A percentile compares a stretch with the other conserved stretches of the same genome.
Conservation (phyloP, 2,113 vertebrate genomes). For the Enhydra lutris region DNA sequence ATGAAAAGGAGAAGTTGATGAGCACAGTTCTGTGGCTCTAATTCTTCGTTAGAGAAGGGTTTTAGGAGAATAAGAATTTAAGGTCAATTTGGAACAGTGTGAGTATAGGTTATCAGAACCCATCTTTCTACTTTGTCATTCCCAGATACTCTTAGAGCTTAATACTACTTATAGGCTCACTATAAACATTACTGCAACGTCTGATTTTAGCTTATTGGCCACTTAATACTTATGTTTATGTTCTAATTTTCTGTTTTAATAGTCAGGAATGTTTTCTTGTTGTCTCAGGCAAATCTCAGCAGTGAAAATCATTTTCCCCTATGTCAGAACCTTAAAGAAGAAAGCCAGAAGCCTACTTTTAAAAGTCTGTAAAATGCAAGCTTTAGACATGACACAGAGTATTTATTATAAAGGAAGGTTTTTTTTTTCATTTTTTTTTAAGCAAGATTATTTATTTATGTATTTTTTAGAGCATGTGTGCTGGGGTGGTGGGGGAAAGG, state of each 20-base stretch:
- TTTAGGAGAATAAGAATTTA: background rate
- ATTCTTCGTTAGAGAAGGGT: background rate
- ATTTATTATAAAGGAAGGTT: slow-evolving; percentile 17
- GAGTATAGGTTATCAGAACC: background rate
- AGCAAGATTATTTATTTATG: background rate
- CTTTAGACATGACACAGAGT: background rate
- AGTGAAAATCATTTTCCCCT: background rate
- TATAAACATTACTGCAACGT: background rate
- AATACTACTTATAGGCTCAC: background rate
- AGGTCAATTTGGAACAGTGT: background rate
- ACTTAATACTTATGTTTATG: background rate
- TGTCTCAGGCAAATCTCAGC: slow-evolving; percentile 9
- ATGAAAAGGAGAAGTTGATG: background rate
- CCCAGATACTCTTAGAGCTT: background rate
- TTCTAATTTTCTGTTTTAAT: slow-evolving; percentile 30
- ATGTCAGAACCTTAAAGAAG: background rate
- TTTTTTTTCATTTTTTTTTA: background rate
- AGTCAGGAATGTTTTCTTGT: background rate
- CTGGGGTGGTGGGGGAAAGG: background rate
- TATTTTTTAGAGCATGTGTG: background rate
- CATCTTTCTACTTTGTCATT: background rate
- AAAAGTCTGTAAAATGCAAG: slow-evolving; percentile 1
- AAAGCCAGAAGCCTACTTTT: slow-evolving; percentile 20
- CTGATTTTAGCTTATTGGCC: background rate
- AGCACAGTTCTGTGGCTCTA: background rate